A percentile compares a stretch with the other conserved stretches of the same genome.
Conservation (phyloP, 2,888 invertebrate species). For the Tinea semifulvella region DNA sequence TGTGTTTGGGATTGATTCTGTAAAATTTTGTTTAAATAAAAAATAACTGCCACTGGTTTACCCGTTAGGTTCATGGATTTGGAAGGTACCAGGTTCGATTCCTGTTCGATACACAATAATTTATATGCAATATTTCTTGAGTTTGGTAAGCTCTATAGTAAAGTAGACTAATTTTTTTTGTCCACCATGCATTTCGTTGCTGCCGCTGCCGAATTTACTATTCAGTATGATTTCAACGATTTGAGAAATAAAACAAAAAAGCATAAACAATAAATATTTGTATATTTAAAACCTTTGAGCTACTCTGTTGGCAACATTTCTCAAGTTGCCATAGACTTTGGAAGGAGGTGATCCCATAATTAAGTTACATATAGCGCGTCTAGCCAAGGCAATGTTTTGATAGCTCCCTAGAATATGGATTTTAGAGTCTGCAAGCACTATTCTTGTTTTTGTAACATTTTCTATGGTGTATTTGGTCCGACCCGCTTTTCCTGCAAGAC, state of each 20-base stretch:
- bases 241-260: conserved; percentile 18
- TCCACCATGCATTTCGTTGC: too few relatives aligned
- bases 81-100: too few relatives aligned
- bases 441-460: conserved; percentile 97
- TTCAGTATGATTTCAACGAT: too few relatives aligned
- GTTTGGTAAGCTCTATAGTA: too few relatives aligned
- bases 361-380: conserved; percentile 94
- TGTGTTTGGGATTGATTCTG: too few relatives aligned
- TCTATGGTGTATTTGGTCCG: conserved; percentile 98
- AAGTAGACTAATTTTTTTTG: too few relatives aligned
- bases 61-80: too few relatives aligned
- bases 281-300: conserved; percentile 75
- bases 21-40: too few relatives aligned
- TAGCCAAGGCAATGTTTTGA: conserved; percentile 94
- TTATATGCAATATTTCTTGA: too few relatives aligned
- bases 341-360: conserved; percentile 97
- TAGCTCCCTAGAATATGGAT: conserved; percentile 97
- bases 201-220: too few relatives aligned
- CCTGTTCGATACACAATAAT: too few relatives aligned
- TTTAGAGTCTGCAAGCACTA: conserved; percentile 95
- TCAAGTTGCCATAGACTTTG: conserved; percentile 95
- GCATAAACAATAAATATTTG: conserved; percentile 18
- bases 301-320: conserved; percentile 84
- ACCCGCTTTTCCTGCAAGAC: conserved; percentile 97
- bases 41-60: too few relatives aligned